Conservation (phyloP, 2,888 invertebrate genomes). For the Reticulitermes lucifugus region DNA sequence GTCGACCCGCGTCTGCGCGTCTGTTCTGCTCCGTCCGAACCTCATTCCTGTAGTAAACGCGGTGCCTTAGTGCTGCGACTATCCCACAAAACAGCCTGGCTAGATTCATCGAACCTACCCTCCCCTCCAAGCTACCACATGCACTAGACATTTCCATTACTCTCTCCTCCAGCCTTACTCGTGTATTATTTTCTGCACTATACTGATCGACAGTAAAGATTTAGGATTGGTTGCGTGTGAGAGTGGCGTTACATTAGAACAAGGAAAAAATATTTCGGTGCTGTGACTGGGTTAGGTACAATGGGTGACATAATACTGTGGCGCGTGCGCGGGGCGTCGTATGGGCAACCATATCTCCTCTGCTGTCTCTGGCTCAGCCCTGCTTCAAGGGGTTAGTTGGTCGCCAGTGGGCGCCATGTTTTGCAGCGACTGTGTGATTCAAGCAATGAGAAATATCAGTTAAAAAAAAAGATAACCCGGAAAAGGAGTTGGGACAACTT, state of each 20-base stretch:
- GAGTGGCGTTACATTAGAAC: neutral
- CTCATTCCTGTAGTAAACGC: constrained; percentile 14
- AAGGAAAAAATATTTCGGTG: constrained; percentile 11
- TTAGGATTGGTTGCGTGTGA: neutral
- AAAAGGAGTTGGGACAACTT: neutral
- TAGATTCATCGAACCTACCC: constrained; percentile 28
- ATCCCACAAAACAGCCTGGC: constrained; percentile 24
- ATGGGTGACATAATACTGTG: neutral
- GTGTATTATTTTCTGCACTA: neutral
- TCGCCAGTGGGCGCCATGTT: constrained; percentile 39
- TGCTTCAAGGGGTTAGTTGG: constrained; percentile 37
- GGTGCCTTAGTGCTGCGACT: constrained; percentile 31
- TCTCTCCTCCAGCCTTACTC: neutral
- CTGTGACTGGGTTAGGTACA: constrained; percentile 5
- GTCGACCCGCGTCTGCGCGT: too few relatives aligned
- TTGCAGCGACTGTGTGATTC: constrained; percentile 34
- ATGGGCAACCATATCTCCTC: constrained; percentile 29
- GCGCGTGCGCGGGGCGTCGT: constrained; percentile 9
- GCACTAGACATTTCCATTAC: neutral
- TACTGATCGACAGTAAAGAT: neutral
- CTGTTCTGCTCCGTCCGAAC: neutral
- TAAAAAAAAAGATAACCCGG: neutral
- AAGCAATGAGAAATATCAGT: neutral
- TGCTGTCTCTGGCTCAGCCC: constrained; percentile 21
- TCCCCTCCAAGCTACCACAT: constrained; percentile 1